Conservation (phyloP, 2,113 vertebrate genomes). For the Pogonocichla stellata region DNA sequence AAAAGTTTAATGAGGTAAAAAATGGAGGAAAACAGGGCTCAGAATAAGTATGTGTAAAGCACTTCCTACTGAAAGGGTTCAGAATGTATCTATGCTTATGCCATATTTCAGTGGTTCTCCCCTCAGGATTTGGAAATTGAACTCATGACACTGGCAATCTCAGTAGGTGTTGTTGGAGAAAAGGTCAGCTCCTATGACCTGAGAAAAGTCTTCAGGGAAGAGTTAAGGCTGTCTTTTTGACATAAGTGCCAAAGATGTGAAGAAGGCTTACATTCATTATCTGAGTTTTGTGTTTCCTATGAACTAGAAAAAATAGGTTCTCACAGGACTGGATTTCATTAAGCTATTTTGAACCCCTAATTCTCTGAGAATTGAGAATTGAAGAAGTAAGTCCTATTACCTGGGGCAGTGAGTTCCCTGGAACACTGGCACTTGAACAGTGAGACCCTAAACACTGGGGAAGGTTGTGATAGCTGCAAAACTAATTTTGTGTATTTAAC, state of each 20-base stretch:
- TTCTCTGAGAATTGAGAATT: not conserved
- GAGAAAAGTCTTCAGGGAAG: not conserved
- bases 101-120: not conserved
- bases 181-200: constrained; percentile 16
- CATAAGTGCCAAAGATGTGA: not conserved
- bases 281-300: not conserved
- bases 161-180: not conserved
- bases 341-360: not conserved
- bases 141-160: not conserved
- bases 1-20: not conserved
- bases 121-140: not conserved
- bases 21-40: not conserved
- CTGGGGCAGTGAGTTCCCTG: not conserved
- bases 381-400: not conserved
- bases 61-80: not conserved
- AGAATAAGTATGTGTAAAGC: not conserved
- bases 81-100: not conserved
- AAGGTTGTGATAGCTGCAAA: not conserved
- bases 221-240: constrained; percentile 33
- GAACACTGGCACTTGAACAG: not conserved
- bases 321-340: not conserved
- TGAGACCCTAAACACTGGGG: not conserved
- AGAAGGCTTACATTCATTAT: not conserved
- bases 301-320: not conserved
- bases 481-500: not conserved